Evolutionary conservation across 53 echinoderm and acorn worm genomes (phyloP), one percentile per base, ranked within the genome.

Genomic region (Echinarachnius parma): DNA sequence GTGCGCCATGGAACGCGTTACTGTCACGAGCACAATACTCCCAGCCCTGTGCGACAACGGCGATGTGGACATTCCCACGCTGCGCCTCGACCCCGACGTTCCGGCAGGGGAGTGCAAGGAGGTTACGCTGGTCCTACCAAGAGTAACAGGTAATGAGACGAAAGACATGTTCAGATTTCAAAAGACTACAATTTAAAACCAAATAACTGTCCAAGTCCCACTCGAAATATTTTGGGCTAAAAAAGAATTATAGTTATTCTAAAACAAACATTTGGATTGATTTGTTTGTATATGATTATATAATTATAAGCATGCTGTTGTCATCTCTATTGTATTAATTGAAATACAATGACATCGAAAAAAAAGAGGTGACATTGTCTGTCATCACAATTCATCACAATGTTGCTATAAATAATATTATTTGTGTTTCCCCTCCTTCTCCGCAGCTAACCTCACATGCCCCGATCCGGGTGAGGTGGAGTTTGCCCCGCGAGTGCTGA

Each of bases 381-480:
- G n/a, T n/a, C n/a, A n/a, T n/a, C n/a, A n/a, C n/a, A 14, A 7
- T 13, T 42, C 7, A 9, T 9, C 8, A 42, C 42, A 42, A 9
- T 42, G n/a, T n/a, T n/a, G n/a, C n/a, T n/a, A n/a, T n/a, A n/a
- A n/a, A n/a, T n/a, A n/a, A n/a, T 44, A 2, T 64, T 23, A 25
- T 56, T 34, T 9, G 36, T 50, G 4, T 50, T 50, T 19, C 18
- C 20, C 10, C 52, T 50, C 19, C 10, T 18, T 19, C 18, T 18
- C 9, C 52, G 2, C 27, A 72, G 74, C 34, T 56, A 56, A 72
- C 16, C 8, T 72, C 8, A 35, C 39, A 5, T 72, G 74, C 27
- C 55, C 55, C 15, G 57, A 72, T 19, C 74, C 74, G 0, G 74
- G 74, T 10, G 44, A 56, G 5, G 74, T 57, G 8, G 57, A 37